phyloP scores from a whole-genome alignment of 2,888 invertebrate genomes.

The Drosophila conformis region DNA sequence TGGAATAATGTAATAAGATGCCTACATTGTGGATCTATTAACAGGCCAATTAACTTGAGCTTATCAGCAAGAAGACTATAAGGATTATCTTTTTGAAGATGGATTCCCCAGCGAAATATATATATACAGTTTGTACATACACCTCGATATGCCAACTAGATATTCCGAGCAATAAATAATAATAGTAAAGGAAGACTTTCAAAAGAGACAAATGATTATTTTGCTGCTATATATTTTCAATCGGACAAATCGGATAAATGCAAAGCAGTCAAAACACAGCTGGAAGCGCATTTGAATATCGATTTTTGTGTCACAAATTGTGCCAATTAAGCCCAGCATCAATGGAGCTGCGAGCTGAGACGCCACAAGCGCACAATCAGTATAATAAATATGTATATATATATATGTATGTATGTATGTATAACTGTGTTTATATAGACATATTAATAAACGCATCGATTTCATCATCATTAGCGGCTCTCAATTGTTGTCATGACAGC shows the following conservation, averaged over 20 bases:
- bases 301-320: constrained; percentile 51
- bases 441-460: constrained; percentile 48
- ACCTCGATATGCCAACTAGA: background rate
- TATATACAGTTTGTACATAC: too few relatives aligned
- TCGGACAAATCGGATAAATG: background rate
- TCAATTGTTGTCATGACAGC: constrained; percentile 28
- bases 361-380: constrained; percentile 3
- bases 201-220: background rate
- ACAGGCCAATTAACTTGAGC: background rate
- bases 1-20: background rate
- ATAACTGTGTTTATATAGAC: constrained; percentile 5
- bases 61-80: background rate
- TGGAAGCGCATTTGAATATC: constrained; percentile 1
- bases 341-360: background rate
- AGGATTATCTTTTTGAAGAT: background rate
- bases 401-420: background rate
- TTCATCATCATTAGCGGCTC: constrained; percentile 54
- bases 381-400: background rate
- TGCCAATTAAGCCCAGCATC: constrained; percentile 48
- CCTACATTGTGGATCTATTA: background rate
- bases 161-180: background rate
- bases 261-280: background rate
- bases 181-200: background rate
- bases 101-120: background rate
- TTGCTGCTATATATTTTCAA: background rate